A percentile compares a stretch with the other conserved stretches of the same genome.
phyloP scores from a whole-genome alignment of 2,888 invertebrate species.

The Blastobasis adustella region DNA sequence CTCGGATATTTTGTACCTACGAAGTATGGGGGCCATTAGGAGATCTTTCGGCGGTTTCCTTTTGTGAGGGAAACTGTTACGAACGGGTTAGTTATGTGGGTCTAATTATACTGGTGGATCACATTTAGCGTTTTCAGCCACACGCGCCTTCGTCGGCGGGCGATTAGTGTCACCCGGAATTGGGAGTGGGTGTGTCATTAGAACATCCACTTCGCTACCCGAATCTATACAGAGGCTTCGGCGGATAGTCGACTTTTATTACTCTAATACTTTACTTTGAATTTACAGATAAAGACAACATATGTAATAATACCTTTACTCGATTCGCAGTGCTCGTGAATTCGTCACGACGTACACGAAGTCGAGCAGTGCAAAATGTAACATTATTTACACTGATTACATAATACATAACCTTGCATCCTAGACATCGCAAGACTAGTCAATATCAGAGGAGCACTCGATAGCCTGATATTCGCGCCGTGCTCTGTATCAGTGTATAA shows the following conservation, averaged over 20 bases:
- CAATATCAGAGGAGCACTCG: too few relatives aligned
- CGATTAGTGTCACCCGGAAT: constrained; percentile 63
- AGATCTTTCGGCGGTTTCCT: neutral
- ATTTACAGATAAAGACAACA: too few relatives aligned
- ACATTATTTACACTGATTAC: too few relatives aligned
- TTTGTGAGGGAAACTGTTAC: neutral
- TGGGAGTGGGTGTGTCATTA: constrained; percentile 53
- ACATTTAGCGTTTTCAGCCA: constrained; percentile 1
- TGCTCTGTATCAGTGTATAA: too few relatives aligned
- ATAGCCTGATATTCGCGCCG: too few relatives aligned
- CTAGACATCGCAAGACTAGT: too few relatives aligned
- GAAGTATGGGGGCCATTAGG: neutral
- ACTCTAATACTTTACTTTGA: too few relatives aligned
- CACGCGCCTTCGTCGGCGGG: constrained; percentile 19
- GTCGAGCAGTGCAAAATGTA: too few relatives aligned
- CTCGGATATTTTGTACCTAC: constrained; percentile 9
- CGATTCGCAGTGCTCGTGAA: constrained; percentile 10
- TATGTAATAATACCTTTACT: too few relatives aligned
- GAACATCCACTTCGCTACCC: constrained; percentile 45
- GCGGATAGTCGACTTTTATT: neutral
- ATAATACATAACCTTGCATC: too few relatives aligned
- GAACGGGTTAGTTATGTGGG: too few relatives aligned
- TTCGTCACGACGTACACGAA: constrained; percentile 17
- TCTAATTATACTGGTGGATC: too few relatives aligned
- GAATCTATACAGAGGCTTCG: neutral